These are phyloP conservation scores for Athalia rosae DNA, from an alignment of 2,888 invertebrate species.

Conservation along the genomic window DNA sequence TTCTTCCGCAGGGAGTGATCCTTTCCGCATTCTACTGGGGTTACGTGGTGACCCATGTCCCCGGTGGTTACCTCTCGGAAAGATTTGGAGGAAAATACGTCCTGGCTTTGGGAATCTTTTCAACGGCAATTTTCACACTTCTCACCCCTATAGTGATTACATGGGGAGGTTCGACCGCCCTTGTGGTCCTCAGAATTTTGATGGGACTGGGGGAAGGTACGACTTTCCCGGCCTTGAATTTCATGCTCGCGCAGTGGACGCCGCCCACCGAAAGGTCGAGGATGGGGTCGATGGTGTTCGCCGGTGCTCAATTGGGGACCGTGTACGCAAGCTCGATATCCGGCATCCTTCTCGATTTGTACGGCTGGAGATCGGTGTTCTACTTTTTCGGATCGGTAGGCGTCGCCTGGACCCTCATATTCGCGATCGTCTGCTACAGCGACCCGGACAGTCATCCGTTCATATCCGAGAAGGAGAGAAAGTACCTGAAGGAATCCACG, in stretches of 20 bases:
- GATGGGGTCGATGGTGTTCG: conserved; percentile 78
- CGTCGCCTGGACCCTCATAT: conserved; percentile 84
- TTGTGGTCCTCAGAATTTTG: conserved; percentile 77
- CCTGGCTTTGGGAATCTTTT: conserved; percentile 73
- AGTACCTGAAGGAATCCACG: conserved; percentile 65
- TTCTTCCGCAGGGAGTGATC: conserved; percentile 68
- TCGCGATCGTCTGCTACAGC: conserved; percentile 74
- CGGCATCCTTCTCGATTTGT: conserved; percentile 68
- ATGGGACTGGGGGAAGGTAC: conserved; percentile 77
- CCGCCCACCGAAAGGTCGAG: conserved; percentile 77
- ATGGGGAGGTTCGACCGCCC: conserved; percentile 75
- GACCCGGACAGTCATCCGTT: conserved; percentile 71
- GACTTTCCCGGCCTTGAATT: conserved; percentile 79
- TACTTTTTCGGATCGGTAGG: conserved; percentile 87
- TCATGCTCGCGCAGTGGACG: conserved; percentile 78
- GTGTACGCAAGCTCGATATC: conserved; percentile 57
- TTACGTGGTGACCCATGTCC: conserved; percentile 74
- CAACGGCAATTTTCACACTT: conserved; percentile 73
- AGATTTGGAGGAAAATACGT: conserved; percentile 74
- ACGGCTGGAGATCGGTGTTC: conserved; percentile 86
- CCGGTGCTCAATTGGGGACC: conserved; percentile 76
- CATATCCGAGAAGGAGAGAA: conserved; percentile 68
- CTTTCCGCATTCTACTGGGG: conserved; percentile 75
- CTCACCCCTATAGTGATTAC: conserved; percentile 73
- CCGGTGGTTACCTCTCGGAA: conserved; percentile 74